These are phyloP conservation scores for Pammene fasciana DNA, from an alignment of 2,888 invertebrate species.

Conservation along the genomic window DNA sequence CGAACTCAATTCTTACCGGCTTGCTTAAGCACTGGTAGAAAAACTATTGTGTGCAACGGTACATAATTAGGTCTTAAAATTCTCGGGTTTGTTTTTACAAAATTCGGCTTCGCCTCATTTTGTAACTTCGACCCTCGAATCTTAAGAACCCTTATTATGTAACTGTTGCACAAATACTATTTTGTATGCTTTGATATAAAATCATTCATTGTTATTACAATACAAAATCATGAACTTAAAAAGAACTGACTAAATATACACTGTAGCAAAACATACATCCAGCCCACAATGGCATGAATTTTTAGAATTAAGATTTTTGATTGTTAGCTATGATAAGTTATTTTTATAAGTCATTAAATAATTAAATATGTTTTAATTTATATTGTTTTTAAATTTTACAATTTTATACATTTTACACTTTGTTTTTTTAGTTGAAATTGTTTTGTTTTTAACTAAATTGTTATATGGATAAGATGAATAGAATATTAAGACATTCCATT, in stretches of 20 bases:
- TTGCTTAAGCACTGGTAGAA: too few relatives aligned
- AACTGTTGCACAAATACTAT: too few relatives aligned
- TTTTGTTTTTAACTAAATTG: conserved; percentile 7
- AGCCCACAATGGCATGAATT: conserved; percentile 4
- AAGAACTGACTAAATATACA: conserved; percentile 17
- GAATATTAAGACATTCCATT: conserved; percentile 2
- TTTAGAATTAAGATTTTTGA: conserved; percentile 10
- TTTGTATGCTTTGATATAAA: too few relatives aligned
- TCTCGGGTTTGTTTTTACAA: too few relatives aligned
- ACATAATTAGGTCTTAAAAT: too few relatives aligned
- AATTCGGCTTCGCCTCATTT: too few relatives aligned
- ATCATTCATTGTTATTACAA: too few relatives aligned
- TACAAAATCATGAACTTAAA: neutral
- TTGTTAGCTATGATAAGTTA: conserved; percentile 1
- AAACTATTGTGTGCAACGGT: too few relatives aligned
- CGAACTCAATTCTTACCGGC: too few relatives aligned
- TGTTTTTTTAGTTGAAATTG: conserved; percentile 18
- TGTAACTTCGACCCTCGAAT: too few relatives aligned
- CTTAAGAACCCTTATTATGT: too few relatives aligned
- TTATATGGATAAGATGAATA: neutral
- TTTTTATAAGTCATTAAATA: too few relatives aligned
- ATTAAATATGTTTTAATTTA: neutral
- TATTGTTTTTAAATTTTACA: conserved; percentile 8
- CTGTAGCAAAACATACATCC: conserved; percentile 1
- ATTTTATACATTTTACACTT: conserved; percentile 15